A percentile compares a stretch with the other conserved stretches of the same genome.
Conservation (phyloP, 2,797 vertebrate genomes). For the Loris lydekkerianus region DNA sequence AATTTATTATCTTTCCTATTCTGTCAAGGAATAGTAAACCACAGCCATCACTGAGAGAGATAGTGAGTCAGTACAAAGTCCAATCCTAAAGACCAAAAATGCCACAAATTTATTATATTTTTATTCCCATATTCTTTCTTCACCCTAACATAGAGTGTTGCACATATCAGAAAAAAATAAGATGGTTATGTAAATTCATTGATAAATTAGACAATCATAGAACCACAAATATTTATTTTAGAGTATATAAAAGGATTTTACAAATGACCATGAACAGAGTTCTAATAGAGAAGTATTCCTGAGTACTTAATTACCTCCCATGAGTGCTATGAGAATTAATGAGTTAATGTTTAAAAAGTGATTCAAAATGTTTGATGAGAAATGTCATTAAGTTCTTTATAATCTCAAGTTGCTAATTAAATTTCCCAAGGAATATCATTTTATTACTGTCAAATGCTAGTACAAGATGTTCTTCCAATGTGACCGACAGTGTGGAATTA, state of each 20-base stretch:
- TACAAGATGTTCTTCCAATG: neutral
- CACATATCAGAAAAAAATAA: neutral
- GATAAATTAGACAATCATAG: neutral
- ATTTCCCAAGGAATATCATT: conserved; percentile 31
- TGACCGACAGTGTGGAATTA: neutral
- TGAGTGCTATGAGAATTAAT: conserved; percentile 45
- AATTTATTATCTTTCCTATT: neutral
- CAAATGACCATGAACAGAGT: neutral
- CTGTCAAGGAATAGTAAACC: neutral
- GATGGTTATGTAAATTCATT: neutral
- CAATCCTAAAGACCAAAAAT: neutral
- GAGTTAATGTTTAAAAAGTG: conserved; percentile 54
- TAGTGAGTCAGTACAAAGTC: neutral
- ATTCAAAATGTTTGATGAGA: conserved; percentile 66
- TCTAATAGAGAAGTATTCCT: conserved; percentile 15
- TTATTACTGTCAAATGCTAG: neutral
- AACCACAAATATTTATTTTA: conserved; percentile 57
- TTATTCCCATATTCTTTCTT: neutral
- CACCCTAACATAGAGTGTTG: neutral
- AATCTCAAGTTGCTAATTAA: conserved; percentile 63
- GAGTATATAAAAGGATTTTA: neutral
- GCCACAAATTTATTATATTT: neutral
- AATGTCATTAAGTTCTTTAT: conserved; percentile 57
- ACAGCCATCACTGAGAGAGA: neutral
- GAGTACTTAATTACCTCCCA: conserved; percentile 27